Evolutionary conservation across 92 coral and sea anemone genomes (phyloP), one percentile per base, ranked within the genome.

Genomic region (Actinernus sp.): DNA sequence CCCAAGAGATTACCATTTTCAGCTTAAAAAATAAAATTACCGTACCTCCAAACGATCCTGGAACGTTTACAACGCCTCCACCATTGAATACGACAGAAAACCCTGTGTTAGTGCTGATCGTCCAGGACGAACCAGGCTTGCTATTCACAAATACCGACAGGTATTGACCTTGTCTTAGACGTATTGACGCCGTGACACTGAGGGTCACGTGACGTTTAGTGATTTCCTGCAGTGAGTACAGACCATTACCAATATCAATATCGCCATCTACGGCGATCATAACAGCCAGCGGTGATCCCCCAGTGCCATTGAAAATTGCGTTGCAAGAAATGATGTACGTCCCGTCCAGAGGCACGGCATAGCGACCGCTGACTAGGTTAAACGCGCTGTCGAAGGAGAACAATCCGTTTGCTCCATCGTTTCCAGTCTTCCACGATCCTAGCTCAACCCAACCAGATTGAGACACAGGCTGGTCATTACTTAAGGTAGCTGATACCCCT

Each of bases 301-400:
- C 68, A 13, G 49, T 29, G 9, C 89, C 84, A 5, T 44, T 46
- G 13, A 75, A 27, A 39, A 65, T 75, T 11, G 55, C 63, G 18
- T 67, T 74, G 27, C 89, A 67, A 13, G 84, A 83, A 28, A 83
- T 24, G 13, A 83, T 57, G 52, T 74, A 83, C 2, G 75, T 61
- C 0, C 89, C 89, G 23, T 68, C 68, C 31, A 74, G 19, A 10
- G 66, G 66, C 28, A 27, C 55, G 1, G 34, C 60, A 31, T 71
- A 71, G 1, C 58, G 56, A 31, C 89, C 89, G 21, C 56, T 32
- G 45, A 39, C 17, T 57, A 66, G 33, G 33, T 59, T 22, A 26
- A 83, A 83, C 5, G 89, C 68, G 22, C 67, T 43, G 50, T 83
- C 83, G 44, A 83, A 74, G 4, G 89, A 67, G 13, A 83, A 83